Evolutionary conservation across 37 sponge, comb jelly and placozoan genomes (phyloP).

Genomic region (Mnemiopsis leidyi): DNA sequence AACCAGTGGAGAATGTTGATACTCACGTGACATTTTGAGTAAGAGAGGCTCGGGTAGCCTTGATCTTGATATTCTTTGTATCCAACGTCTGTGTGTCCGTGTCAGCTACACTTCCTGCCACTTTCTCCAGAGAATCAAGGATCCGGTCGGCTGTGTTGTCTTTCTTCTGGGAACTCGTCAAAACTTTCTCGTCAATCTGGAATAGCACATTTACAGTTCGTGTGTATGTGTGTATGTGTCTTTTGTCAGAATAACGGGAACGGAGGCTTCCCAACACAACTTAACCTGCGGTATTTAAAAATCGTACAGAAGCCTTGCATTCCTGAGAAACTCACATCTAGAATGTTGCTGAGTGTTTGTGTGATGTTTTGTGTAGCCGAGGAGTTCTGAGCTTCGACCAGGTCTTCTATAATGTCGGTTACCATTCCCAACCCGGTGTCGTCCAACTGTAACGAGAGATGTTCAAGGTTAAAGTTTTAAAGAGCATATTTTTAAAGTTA

Average conservation of each 20-base stretch:
- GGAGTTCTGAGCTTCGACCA: not conserved
- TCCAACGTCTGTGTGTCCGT: not conserved
- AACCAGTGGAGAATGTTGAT: too few species aligned
- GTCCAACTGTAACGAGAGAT: constrained; percentile 53
- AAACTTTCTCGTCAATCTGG: not conserved
- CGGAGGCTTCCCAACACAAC: too few species aligned
- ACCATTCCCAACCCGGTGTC: constrained; percentile 24
- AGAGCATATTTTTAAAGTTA: too few species aligned
- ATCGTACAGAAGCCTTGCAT: too few species aligned
- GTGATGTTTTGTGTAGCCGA: not conserved
- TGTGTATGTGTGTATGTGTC: too few species aligned
- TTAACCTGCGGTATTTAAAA: too few species aligned
- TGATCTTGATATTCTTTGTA: constrained; percentile 10
- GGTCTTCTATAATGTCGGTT: constrained; percentile 37
- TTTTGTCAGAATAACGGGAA: too few species aligned
- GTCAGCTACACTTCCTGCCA: constrained; percentile 51
- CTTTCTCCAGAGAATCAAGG: constrained; percentile 3
- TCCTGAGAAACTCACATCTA: constrained; percentile 45
- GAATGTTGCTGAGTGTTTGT: constrained; percentile 23
- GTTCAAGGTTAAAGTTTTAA: too few species aligned
- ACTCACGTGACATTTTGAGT: not conserved
- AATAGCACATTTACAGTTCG: too few species aligned
- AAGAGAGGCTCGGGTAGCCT: not conserved
- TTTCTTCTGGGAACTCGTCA: not conserved
- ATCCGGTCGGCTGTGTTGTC: constrained; percentile 37